phyloP scores from a whole-genome alignment of 1,140 invertebrate genomes.

The Bombus waltoni region DNA sequence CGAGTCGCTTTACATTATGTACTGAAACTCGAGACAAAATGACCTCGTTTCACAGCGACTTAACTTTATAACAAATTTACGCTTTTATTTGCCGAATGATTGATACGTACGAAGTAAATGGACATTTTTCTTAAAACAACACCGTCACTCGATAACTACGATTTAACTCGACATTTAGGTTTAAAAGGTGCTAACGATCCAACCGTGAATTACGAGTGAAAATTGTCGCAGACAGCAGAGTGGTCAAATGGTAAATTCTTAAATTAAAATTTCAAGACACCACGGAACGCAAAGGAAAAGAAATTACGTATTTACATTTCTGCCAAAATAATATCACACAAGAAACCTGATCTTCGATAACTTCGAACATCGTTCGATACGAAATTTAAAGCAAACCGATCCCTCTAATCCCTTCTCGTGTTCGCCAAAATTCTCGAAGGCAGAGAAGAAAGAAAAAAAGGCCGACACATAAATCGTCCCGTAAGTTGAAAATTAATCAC shows the following conservation, averaged over 20 bases:
- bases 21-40: neutral
- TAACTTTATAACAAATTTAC: neutral
- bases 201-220: neutral
- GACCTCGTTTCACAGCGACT: neutral
- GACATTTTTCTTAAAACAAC: neutral
- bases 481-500: neutral
- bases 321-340: neutral
- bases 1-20: neutral
- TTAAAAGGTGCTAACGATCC: too few species aligned
- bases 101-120: neutral
- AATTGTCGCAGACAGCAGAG: rapidly evolving
- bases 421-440: neutral
- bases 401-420: neutral
- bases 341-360: neutral
- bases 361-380: neutral
- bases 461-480: neutral
- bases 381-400: neutral
- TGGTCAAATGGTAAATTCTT: neutral
- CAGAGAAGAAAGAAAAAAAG: neutral
- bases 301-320: neutral
- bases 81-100: too few species aligned
- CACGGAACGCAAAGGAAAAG: neutral
- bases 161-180: too few species aligned
- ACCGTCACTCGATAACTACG: too few species aligned
- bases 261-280: neutral